phyloP scores from a whole-genome alignment of 1,140 invertebrate genomes.

The Agrilus planipennis region DNA sequence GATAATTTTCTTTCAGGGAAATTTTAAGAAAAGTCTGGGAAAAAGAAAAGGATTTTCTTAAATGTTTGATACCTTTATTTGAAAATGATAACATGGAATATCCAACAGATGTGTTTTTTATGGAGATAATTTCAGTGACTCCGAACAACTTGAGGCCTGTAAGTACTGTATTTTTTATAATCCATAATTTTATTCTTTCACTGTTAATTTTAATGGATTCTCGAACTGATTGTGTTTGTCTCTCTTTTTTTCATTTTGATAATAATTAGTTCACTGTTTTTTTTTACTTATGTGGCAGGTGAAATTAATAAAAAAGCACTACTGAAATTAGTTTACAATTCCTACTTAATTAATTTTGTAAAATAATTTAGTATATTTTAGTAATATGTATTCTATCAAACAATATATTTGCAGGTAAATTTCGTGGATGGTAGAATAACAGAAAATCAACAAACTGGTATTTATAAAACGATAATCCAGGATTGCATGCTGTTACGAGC shows the following conservation, averaged over 20 bases:
- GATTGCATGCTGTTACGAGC: slow-evolving; percentile 48
- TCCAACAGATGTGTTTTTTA: slow-evolving; percentile 84
- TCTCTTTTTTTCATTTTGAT: not conserved
- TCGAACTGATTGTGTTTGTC: too few relatives aligned
- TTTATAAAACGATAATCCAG: slow-evolving; percentile 57
- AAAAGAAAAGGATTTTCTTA: slow-evolving; percentile 61
- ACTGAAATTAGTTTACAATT: too few relatives aligned
- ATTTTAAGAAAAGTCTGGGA: slow-evolving; percentile 66
- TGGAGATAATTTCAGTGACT: slow-evolving; percentile 71
- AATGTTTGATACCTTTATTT: slow-evolving; percentile 61
- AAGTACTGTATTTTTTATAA: too few relatives aligned
- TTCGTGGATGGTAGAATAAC: slow-evolving; percentile 54
- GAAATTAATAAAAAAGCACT: too few relatives aligned
- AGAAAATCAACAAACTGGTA: slow-evolving; percentile 72
- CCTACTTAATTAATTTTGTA: too few relatives aligned
- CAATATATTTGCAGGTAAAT: slow-evolving; percentile 36
- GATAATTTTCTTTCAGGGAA: slow-evolving; percentile 51
- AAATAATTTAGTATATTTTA: too few relatives aligned
- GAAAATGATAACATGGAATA: slow-evolving; percentile 39
- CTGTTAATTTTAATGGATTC: too few relatives aligned
- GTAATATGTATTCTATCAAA: too few relatives aligned
- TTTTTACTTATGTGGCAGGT: too few relatives aligned
- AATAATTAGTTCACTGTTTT: too few relatives aligned
- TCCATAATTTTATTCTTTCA: too few relatives aligned
- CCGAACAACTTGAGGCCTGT: slow-evolving; percentile 78